A percentile compares a stretch with the other conserved stretches of the same genome.
These are phyloP conservation scores for Silvanus unidentatus DNA, from an alignment of 2,888 invertebrate genomes.

Conservation along the genomic window DNA sequence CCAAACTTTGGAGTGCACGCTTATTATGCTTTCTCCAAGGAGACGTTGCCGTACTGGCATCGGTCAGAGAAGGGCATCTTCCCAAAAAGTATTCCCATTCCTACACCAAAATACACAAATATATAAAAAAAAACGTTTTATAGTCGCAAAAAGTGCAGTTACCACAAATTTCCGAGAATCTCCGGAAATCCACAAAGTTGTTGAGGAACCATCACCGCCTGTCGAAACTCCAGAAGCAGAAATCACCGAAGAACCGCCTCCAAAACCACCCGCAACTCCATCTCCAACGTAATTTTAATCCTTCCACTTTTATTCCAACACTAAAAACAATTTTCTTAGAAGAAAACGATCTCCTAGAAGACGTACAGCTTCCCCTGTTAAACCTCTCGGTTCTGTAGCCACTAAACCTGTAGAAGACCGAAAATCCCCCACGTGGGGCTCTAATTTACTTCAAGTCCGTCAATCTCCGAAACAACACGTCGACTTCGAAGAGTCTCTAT, in stretches of 20 bases:
- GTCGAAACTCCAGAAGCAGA: not conserved
- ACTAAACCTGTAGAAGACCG: conserved; percentile 26
- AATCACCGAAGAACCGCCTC: too few relatives aligned
- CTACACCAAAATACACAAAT: conserved; percentile 1
- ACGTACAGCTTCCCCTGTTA: conserved; percentile 26
- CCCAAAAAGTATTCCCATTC: conserved; percentile 30
- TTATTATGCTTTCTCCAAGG: conserved; percentile 48
- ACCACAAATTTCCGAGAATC: conserved; percentile 3
- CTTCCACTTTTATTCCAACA: too few relatives aligned
- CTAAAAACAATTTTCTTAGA: too few relatives aligned
- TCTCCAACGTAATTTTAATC: too few relatives aligned
- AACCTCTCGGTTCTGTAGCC: conserved; percentile 27
- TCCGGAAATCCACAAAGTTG: not conserved
- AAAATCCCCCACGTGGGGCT: conserved; percentile 40
- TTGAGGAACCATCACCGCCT: not conserved
- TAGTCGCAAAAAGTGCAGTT: not conserved
- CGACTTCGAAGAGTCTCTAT: conserved; percentile 3
- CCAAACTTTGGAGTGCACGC: conserved; percentile 49
- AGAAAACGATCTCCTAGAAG: too few relatives aligned
- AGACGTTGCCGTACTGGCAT: conserved; percentile 45
- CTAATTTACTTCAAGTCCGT: conserved; percentile 37
- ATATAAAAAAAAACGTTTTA: not conserved
- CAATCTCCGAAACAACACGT: conserved; percentile 16
- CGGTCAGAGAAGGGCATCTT: conserved; percentile 37
- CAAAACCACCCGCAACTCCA: too few relatives aligned